These are phyloP conservation scores for Hippoglossus stenolepis DNA, from an alignment of 2,113 vertebrate genomes.

Conservation along the genomic window DNA sequence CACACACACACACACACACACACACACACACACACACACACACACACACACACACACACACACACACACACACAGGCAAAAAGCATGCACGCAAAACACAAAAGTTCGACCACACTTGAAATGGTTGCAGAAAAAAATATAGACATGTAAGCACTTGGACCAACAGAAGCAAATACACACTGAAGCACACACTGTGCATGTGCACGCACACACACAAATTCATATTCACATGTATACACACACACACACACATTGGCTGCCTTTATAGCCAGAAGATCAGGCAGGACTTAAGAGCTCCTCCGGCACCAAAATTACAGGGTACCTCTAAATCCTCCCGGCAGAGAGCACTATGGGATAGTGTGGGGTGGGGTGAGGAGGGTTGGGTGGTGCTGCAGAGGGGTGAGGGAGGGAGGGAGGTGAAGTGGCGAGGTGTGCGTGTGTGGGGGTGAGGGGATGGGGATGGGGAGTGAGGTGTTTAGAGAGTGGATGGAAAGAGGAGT, in stretches of 20 bases:
- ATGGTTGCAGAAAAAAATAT: conserved; percentile 38
- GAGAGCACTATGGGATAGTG: conserved; percentile 77
- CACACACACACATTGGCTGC: conserved; percentile 45
- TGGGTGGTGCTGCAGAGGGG: conserved; percentile 10
- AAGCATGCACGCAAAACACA: conserved; percentile 14
- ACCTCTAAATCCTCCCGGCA: conserved; percentile 80
- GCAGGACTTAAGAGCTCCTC: conserved; percentile 77
- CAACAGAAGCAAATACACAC: conserved; percentile 25
- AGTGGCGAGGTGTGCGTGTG: conserved; percentile 32
- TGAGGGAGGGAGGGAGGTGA: conserved; percentile 24
- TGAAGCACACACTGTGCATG: conserved; percentile 29
- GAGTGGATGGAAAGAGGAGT: conserved; percentile 53
- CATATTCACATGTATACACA: conserved; percentile 31
- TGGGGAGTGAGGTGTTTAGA: conserved; percentile 30
- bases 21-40: not conserved
- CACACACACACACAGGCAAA: not conserved
- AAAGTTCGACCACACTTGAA: conserved; percentile 18
- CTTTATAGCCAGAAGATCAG: conserved; percentile 73
- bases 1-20: conserved; percentile 15
- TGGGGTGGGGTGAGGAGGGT: conserved; percentile 21
- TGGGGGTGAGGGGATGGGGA: not conserved
- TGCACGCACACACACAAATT: conserved; percentile 25
- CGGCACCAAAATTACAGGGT: conserved; percentile 79
- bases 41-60: conserved; percentile 14
- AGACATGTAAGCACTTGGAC: conserved; percentile 42